phyloP scores from a whole-genome alignment of 2,888 invertebrate genomes.

The Brenthis ino region DNA sequence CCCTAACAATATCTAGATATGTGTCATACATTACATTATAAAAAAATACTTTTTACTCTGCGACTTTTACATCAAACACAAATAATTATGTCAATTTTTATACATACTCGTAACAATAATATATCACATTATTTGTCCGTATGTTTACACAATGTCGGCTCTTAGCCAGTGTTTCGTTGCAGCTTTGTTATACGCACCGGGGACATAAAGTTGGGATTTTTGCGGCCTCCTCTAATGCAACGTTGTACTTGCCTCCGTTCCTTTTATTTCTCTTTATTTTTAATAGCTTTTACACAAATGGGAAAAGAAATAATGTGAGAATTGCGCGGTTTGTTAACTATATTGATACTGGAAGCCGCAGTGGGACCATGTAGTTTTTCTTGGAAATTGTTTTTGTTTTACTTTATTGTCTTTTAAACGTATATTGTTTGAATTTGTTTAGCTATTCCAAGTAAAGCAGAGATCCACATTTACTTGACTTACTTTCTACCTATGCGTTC shows the following conservation, averaged over 20 bases:
- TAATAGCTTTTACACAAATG: constrained; percentile 17
- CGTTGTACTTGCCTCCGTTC: constrained; percentile 1
- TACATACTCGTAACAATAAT: too few species aligned
- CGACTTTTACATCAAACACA: too few species aligned
- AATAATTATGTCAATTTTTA: too few species aligned
- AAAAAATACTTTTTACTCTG: too few species aligned
- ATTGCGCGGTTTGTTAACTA: not conserved
- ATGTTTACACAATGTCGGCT: constrained; percentile 32
- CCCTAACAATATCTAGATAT: too few species aligned
- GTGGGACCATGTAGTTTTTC: not conserved
- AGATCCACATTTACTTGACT: too few species aligned
- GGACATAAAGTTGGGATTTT: constrained; percentile 58
- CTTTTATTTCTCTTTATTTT: constrained; percentile 20
- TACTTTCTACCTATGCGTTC: too few species aligned
- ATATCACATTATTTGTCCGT: constrained; percentile 33
- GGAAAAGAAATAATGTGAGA: not conserved
- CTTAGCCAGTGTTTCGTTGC: constrained; percentile 49
- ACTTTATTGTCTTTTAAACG: too few species aligned
- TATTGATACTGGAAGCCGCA: not conserved
- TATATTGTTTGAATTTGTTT: too few species aligned
- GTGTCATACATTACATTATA: too few species aligned
- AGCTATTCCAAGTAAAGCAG: not conserved
- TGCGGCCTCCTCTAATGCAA: constrained; percentile 48
- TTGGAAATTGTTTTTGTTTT: not conserved
- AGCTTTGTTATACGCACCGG: constrained; percentile 52